Evolutionary conservation across 2,797 vertebrate species (phyloP).

Genomic region (Threskiornis aethiopicus): DNA sequence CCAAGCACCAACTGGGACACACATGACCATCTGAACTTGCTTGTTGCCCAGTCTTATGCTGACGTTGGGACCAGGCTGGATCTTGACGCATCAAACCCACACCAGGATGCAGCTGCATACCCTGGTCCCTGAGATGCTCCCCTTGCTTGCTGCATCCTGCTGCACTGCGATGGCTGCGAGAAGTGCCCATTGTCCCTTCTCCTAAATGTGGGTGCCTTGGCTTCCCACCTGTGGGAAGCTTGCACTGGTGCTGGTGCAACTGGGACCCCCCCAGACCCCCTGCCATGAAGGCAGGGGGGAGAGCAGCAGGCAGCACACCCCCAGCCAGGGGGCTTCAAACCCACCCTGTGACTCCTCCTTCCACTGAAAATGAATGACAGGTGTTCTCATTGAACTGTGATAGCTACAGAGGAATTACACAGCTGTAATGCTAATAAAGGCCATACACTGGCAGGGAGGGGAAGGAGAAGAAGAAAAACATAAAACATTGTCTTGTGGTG

Average conservation of each 20-base stretch:
- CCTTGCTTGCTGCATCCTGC: not conserved
- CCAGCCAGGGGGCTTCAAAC: not conserved
- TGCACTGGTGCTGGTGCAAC: not conserved
- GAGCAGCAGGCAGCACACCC: not conserved
- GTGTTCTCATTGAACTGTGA: not conserved
- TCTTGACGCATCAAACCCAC: not conserved
- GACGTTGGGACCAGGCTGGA: not conserved
- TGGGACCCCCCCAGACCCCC: too few species aligned
- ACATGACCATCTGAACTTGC: not conserved
- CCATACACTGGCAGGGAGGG: not conserved
- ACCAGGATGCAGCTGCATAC: not conserved
- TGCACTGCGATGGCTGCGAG: accelerated
- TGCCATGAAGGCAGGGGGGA: not conserved
- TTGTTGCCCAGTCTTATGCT: not conserved
- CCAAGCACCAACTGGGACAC: accelerated
- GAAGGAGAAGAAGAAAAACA: not conserved
- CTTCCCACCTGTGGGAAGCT: not conserved
- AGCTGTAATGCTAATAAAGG: not conserved
- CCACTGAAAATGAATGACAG: not conserved
- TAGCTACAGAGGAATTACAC: not conserved
- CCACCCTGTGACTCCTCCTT: not conserved
- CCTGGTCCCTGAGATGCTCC: not conserved
- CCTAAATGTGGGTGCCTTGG: accelerated
- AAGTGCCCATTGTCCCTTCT: not conserved
- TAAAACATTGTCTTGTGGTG: accelerated